A percentile compares a stretch with the other conserved stretches of the same genome.
Evolutionary conservation across 2,113 vertebrate genomes (phyloP).

Genomic region (Talpa occidentalis): DNA sequence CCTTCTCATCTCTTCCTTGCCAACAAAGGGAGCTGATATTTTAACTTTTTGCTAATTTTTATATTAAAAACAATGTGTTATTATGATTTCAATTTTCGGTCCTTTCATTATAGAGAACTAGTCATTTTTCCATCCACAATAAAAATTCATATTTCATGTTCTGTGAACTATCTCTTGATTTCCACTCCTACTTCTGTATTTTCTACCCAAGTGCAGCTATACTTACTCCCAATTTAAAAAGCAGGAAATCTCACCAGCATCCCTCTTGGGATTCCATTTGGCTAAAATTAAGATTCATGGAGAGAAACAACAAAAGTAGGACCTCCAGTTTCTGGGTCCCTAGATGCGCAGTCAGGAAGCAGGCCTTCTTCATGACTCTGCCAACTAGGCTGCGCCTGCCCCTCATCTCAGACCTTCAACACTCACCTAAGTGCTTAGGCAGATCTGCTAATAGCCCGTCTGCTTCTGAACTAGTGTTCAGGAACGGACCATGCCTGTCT

Average conservation of each 20-base stretch:
- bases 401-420: background rate
- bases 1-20: background rate
- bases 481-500: background rate
- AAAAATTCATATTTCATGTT: background rate
- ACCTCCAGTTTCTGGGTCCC: background rate
- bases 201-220: background rate
- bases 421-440: background rate
- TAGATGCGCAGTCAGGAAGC: background rate
- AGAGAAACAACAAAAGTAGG: background rate
- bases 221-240: background rate
- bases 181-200: background rate
- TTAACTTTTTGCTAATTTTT: background rate
- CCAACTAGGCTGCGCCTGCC: rapidly evolving
- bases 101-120: background rate
- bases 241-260: background rate
- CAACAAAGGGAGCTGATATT: background rate
- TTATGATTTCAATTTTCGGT: background rate
- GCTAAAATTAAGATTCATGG: background rate
- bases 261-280: background rate
- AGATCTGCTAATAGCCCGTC: background rate
- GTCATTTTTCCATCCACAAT: background rate
- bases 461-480: background rate
- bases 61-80: background rate
- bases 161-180: background rate
- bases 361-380: background rate